phyloP scores from a whole-genome alignment of 2,113 vertebrate genomes.

The Microcebus griseorufus region DNA sequence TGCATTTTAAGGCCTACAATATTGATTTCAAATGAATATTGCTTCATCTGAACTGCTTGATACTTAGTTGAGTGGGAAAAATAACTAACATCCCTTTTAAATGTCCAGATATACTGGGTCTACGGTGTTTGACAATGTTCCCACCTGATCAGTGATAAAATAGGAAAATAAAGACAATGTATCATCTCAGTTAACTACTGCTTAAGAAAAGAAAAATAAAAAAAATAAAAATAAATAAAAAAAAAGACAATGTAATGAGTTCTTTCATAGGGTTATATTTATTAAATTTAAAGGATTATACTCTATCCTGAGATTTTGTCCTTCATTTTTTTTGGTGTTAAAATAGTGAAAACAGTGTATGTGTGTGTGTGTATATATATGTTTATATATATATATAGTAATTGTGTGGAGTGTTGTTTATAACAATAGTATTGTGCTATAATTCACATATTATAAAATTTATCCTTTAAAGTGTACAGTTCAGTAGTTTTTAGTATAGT shows the following conservation, averaged over 20 bases:
- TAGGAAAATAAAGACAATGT: conserved; percentile 24
- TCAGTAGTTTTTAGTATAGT: neutral
- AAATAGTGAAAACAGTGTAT: conserved; percentile 20
- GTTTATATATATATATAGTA: neutral
- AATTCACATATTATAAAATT: conserved; percentile 14
- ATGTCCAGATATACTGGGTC: neutral
- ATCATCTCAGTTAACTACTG: too few species aligned
- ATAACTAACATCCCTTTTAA: conserved; percentile 10
- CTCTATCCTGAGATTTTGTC: conserved; percentile 38
- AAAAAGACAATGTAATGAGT: neutral
- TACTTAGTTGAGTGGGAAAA: conserved; percentile 6
- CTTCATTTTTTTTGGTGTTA: conserved; percentile 18
- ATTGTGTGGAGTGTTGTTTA: neutral
- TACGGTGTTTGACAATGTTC: conserved; percentile 20
- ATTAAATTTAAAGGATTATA: conserved; percentile 10
- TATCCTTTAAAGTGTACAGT: neutral
- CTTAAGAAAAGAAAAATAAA: too few species aligned
- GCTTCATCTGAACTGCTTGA: neutral
- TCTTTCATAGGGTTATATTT: conserved; percentile 43
- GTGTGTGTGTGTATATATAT: too few species aligned
- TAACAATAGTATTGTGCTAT: neutral
- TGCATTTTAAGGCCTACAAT: neutral
- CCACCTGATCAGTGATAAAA: neutral
- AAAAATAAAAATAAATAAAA: too few species aligned
- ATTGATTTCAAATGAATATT: conserved; percentile 22